Conservation (phyloP, 2,113 vertebrate species). For the Ursus arctos region DNA sequence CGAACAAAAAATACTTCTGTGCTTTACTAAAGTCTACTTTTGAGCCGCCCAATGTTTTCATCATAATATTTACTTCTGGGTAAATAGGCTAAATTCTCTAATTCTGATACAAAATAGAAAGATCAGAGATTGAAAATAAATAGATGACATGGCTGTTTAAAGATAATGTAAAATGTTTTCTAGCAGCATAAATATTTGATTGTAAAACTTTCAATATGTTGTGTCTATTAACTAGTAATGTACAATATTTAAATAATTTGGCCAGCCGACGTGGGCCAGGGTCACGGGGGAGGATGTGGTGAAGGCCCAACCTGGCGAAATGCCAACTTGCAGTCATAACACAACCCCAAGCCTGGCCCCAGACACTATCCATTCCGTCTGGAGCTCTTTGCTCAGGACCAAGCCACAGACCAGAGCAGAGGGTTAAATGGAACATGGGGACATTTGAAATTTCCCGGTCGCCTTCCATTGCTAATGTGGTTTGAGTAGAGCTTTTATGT, state of each 20-base stretch:
- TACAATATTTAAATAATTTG: slow-evolving; percentile 76
- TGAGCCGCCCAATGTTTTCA: slow-evolving; percentile 86
- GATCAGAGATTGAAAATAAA: slow-evolving; percentile 89
- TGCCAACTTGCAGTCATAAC: slow-evolving; percentile 62
- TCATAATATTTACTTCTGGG: slow-evolving; percentile 91
- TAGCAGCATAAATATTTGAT: slow-evolving; percentile 90
- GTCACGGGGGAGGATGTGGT: slow-evolving; percentile 18
- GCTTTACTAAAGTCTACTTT: slow-evolving; percentile 85
- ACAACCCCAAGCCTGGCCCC: background rate
- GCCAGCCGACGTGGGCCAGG: slow-evolving; percentile 51
- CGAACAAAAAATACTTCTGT: slow-evolving; percentile 82
- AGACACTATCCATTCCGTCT: slow-evolving; percentile 63
- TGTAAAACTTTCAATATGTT: slow-evolving; percentile 86
- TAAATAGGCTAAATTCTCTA: slow-evolving; percentile 88
- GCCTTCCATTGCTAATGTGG: background rate
- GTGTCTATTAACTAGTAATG: slow-evolving; percentile 85
- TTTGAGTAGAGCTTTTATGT: background rate
- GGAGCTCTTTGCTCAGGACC: slow-evolving; percentile 42
- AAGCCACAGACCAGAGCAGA: background rate
- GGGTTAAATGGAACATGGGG: background rate
- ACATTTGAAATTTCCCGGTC: background rate
- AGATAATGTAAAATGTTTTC: slow-evolving; percentile 89
- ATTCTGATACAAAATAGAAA: slow-evolving; percentile 86
- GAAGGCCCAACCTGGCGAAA: slow-evolving; percentile 34
- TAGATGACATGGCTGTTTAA: slow-evolving; percentile 90